These are phyloP conservation scores for Glaucopsyche alexis DNA, from an alignment of 2,888 invertebrate species.

Conservation along the genomic window DNA sequence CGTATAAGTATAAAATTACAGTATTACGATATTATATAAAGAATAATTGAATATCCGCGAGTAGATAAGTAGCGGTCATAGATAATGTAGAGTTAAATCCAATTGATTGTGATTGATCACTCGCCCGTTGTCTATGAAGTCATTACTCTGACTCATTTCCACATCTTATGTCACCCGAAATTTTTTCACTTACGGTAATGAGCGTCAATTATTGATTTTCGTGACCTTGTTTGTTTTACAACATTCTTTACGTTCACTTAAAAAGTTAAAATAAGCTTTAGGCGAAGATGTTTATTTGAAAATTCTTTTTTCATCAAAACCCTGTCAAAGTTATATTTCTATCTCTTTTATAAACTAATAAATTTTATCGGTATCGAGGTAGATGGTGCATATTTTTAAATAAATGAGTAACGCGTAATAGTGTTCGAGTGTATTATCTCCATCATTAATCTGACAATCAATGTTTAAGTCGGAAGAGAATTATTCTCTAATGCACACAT, in stretches of 20 bases:
- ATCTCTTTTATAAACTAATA: too few relatives aligned
- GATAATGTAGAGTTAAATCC: conserved; percentile 31
- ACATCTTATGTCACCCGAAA: conserved; percentile 24
- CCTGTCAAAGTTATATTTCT: too few relatives aligned
- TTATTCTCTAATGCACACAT: neutral
- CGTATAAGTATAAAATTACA: neutral
- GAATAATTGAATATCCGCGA: conserved; percentile 31
- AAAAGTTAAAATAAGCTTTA: too few relatives aligned
- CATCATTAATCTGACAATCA: conserved; percentile 49
- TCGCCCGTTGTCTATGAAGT: conserved; percentile 56
- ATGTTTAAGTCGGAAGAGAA: conserved; percentile 37
- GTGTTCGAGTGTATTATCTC: conserved; percentile 39
- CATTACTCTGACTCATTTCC: conserved; percentile 43
- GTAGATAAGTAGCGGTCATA: conserved; percentile 24
- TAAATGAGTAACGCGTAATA: neutral
- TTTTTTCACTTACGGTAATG: neutral
- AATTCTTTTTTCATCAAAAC: too few relatives aligned
- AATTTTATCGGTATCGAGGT: too few relatives aligned
- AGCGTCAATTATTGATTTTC: conserved; percentile 11
- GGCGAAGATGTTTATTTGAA: too few relatives aligned
- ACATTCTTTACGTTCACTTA: too few relatives aligned
- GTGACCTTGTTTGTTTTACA: neutral
- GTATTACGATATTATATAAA: neutral
- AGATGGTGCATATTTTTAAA: neutral
- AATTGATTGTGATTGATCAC: conserved; percentile 71